These are phyloP conservation scores for Tauraco erythrolophus DNA, from an alignment of 2,113 vertebrate species.

Conservation along the genomic window DNA sequence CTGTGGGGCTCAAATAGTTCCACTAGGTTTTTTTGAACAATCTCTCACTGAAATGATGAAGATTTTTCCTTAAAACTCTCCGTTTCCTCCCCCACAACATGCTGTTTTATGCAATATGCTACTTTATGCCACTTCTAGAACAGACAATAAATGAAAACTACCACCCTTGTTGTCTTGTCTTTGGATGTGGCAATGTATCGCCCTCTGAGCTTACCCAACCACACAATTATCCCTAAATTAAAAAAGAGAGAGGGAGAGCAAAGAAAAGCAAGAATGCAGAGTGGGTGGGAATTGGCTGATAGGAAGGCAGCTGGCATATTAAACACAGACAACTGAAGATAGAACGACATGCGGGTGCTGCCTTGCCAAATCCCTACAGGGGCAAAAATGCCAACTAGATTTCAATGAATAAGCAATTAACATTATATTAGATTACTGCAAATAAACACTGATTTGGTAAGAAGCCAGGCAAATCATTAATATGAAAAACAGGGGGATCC, in stretches of 20 bases:
- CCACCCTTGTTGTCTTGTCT: constrained; percentile 37
- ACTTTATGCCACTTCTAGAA: constrained; percentile 14
- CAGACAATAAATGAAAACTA: constrained; percentile 7
- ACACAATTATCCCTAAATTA: constrained; percentile 47
- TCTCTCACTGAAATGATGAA: not conserved
- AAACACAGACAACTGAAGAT: not conserved
- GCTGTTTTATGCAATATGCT: not conserved
- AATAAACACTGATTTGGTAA: not conserved
- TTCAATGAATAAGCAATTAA: constrained; percentile 45
- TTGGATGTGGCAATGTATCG: constrained; percentile 60
- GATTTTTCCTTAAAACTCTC: not conserved
- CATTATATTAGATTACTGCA: not conserved
- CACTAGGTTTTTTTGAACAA: not conserved
- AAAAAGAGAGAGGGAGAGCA: constrained; percentile 53
- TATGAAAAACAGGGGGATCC: not conserved
- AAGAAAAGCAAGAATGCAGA: constrained; percentile 57
- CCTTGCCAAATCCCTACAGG: constrained; percentile 23
- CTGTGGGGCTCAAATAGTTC: not conserved
- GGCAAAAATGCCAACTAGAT: constrained; percentile 1
- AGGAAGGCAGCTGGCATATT: constrained; percentile 62
- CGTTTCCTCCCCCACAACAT: not conserved
- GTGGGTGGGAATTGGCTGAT: constrained; percentile 44
- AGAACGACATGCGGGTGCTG: not conserved
- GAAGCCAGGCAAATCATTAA: not conserved
- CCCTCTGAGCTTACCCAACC: constrained; percentile 26